These are phyloP conservation scores for Otus sunia DNA, from an alignment of 2,113 vertebrate genomes.

Conservation along the genomic window DNA sequence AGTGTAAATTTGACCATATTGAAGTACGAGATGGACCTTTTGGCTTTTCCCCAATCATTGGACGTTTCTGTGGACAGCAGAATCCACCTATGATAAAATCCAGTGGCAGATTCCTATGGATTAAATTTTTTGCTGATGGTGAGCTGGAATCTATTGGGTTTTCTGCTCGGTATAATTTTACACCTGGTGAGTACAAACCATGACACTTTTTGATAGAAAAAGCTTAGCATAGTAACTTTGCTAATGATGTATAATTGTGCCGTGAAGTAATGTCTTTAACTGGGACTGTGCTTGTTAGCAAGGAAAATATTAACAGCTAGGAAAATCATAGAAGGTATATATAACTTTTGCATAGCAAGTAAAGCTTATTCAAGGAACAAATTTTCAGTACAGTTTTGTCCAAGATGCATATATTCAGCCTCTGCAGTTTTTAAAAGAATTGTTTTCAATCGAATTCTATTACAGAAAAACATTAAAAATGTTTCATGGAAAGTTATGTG, in stretches of 20 bases:
- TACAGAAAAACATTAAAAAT: not conserved
- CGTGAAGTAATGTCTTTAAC: not conserved
- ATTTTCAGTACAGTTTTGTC: not conserved
- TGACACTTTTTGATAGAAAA: not conserved
- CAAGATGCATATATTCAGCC: not conserved
- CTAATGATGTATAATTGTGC: not conserved
- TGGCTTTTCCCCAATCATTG: slow-evolving; percentile 96
- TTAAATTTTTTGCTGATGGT: slow-evolving; percentile 99
- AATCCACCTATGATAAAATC: slow-evolving; percentile 96
- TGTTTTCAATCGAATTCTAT: not conserved
- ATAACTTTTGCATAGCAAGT: not conserved
- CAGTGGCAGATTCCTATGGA: slow-evolving; percentile 96
- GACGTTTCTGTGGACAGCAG: slow-evolving; percentile 96
- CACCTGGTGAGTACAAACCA: slow-evolving; percentile 84
- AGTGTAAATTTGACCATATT: slow-evolving; percentile 99
- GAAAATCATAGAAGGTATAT: not conserved
- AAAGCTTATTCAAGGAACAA: not conserved
- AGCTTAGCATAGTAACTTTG: not conserved
- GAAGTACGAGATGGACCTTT: slow-evolving; percentile 99
- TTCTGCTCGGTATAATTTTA: slow-evolving; percentile 97
- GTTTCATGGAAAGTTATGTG: not conserved
- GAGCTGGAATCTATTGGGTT: slow-evolving; percentile 98
- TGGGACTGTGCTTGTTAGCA: not conserved
- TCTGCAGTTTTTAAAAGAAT: not conserved
- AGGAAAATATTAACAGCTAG: not conserved